Evolutionary conservation across 1,140 invertebrate species (phyloP).

Genomic region (Asobara japonica): DNA sequence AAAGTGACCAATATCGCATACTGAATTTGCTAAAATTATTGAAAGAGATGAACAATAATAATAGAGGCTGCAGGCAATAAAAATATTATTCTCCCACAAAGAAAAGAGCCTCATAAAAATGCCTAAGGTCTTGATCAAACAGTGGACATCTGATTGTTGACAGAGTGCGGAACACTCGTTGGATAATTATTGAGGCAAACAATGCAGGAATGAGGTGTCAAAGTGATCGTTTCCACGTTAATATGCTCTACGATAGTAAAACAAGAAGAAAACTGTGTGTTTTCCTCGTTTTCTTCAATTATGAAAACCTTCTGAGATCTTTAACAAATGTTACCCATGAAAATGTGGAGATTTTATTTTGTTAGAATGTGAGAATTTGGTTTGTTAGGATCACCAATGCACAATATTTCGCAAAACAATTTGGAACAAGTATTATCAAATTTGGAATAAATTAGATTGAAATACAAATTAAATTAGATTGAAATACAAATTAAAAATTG

Average conservation of each 20-base stretch:
- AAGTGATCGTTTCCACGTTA: conserved; percentile 15
- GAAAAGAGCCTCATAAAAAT: conserved; percentile 42
- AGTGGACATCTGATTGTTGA: conserved; percentile 46
- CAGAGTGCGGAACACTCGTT: conserved; percentile 34
- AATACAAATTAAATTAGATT: no score
- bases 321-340: neutral
- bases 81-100: conserved; percentile 6
- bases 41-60: neutral
- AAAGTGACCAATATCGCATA: neutral
- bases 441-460: no score
- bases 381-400: no score
- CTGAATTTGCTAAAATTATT: neutral
- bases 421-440: no score
- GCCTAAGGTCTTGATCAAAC: conserved; percentile 50
- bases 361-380: no score
- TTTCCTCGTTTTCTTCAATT: neutral
- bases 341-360: no score
- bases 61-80: neutral
- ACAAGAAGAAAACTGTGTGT: neutral
- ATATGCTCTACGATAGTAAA: conserved; percentile 3
- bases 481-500: no score
- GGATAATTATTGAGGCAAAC: conserved; percentile 46
- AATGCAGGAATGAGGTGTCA: conserved; percentile 29
- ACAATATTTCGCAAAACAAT: no score
- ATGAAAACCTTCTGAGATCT: neutral